Evolutionary conservation across 2,888 invertebrate genomes (phyloP).

Genomic region (Beris chalybata): DNA sequence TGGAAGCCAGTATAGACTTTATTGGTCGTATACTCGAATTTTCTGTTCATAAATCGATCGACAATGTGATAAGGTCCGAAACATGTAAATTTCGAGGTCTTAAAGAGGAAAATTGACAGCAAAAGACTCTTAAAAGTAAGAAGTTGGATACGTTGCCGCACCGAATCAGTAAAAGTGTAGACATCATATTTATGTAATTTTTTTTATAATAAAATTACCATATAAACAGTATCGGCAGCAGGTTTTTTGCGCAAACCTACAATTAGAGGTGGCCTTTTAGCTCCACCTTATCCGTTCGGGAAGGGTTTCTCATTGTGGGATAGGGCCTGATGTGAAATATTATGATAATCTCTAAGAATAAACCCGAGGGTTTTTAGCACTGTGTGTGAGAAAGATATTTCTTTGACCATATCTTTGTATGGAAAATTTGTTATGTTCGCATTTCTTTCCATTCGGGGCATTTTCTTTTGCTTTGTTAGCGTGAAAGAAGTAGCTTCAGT

Average conservation of each 20-base stretch:
- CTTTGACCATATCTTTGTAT: no score
- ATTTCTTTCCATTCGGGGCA: no score
- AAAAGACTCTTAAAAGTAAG: background rate
- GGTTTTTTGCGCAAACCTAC: background rate
- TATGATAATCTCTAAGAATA: no score
- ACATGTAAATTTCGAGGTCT: conserved; percentile 28
- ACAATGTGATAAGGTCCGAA: conserved; percentile 28
- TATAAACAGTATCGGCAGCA: conserved; percentile 21
- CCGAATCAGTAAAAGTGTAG: background rate
- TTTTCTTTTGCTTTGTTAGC: no score
- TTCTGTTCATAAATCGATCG: conserved; percentile 31
- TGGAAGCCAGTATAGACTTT: conserved; percentile 17
- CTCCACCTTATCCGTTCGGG: conserved; percentile 3
- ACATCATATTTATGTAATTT: conserved; percentile 29
- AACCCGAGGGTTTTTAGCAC: no score
- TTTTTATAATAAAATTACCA: conserved; percentile 38
- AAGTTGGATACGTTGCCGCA: background rate
- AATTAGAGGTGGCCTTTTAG: conserved; percentile 4
- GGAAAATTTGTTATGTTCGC: no score
- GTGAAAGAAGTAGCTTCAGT: no score
- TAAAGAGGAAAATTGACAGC: conserved; percentile 9
- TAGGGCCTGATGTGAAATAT: no score
- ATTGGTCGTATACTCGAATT: conserved; percentile 3
- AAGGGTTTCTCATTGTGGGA: no score
- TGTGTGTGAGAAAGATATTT: no score